These are phyloP conservation scores for Microtus oregoni DNA, from an alignment of 2,113 vertebrate genomes.

Conservation along the genomic window DNA sequence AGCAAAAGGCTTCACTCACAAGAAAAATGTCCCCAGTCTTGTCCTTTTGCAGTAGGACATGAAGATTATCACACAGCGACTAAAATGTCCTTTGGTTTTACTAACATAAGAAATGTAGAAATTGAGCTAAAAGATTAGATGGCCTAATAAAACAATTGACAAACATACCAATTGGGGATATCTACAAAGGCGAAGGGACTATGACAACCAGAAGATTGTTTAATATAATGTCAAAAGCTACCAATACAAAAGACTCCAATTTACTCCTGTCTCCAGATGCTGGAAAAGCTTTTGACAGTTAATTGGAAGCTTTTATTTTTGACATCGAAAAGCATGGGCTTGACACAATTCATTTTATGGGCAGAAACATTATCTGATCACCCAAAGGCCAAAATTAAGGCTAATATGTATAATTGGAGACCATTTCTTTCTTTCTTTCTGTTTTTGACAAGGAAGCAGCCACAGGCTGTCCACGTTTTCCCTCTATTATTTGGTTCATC, in stretches of 20 bases:
- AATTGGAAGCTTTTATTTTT: constrained; percentile 84
- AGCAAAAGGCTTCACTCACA: neutral
- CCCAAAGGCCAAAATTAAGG: constrained; percentile 81
- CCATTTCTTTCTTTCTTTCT: constrained; percentile 50
- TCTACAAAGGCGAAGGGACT: constrained; percentile 63
- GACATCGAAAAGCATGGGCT: constrained; percentile 75
- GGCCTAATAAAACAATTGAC: constrained; percentile 69
- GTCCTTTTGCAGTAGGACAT: constrained; percentile 6
- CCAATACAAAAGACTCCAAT: constrained; percentile 76
- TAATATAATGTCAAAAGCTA: constrained; percentile 82
- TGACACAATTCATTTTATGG: constrained; percentile 76
- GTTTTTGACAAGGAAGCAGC: constrained; percentile 68
- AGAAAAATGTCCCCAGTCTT: neutral
- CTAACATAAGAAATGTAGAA: constrained; percentile 51
- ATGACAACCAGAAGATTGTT: constrained; percentile 74
- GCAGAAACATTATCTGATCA: constrained; percentile 80
- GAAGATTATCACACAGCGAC: neutral
- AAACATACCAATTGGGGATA: constrained; percentile 61
- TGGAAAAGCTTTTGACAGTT: constrained; percentile 79
- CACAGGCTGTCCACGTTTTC: constrained; percentile 52
- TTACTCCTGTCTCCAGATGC: constrained; percentile 76
- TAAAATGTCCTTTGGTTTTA: constrained; percentile 44
- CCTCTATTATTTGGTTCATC: constrained; percentile 74
- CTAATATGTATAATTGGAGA: constrained; percentile 81
- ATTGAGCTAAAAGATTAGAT: constrained; percentile 65